These are phyloP conservation scores for Sclerurus mexicanus DNA, from an alignment of 2,113 vertebrate species.

Conservation along the genomic window DNA sequence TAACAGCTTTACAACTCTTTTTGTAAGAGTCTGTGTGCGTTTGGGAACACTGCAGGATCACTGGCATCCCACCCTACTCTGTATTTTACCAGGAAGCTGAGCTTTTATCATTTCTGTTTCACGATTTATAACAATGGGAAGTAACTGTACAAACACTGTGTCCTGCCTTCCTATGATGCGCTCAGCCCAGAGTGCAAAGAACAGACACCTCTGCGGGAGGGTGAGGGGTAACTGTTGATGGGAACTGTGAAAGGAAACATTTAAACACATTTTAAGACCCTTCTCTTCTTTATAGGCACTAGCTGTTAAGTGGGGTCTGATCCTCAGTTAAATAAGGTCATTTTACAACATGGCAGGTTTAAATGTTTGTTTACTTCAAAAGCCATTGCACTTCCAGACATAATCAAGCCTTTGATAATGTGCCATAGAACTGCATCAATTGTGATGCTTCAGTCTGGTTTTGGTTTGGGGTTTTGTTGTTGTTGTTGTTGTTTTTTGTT, in stretches of 20 bases:
- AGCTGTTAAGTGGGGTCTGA: not conserved
- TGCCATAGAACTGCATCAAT: not conserved
- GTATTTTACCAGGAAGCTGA: not conserved
- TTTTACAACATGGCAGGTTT: not conserved
- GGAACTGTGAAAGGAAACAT: not conserved
- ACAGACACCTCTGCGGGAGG: not conserved
- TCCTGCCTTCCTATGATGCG: not conserved
- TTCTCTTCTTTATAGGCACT: not conserved
- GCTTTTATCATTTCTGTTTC: not conserved
- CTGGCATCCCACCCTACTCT: not conserved
- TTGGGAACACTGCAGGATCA: not conserved
- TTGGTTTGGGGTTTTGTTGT: too few species aligned
- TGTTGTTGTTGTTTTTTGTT: too few species aligned
- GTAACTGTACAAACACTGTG: not conserved
- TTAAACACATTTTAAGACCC: not conserved
- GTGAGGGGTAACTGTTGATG: not conserved
- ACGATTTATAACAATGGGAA: not conserved
- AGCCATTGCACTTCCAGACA: not conserved
- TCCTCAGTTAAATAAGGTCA: not conserved
- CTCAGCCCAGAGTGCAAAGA: not conserved
- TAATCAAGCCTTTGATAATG: not conserved
- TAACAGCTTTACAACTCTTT: not conserved
- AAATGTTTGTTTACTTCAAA: conserved; percentile 18
- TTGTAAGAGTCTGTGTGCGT: not conserved
- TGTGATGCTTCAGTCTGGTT: not conserved